A percentile compares a stretch with the other conserved stretches of the same genome.
Conservation (phyloP, 2,888 invertebrate species). For the Hirtodrosophila cameraria region DNA sequence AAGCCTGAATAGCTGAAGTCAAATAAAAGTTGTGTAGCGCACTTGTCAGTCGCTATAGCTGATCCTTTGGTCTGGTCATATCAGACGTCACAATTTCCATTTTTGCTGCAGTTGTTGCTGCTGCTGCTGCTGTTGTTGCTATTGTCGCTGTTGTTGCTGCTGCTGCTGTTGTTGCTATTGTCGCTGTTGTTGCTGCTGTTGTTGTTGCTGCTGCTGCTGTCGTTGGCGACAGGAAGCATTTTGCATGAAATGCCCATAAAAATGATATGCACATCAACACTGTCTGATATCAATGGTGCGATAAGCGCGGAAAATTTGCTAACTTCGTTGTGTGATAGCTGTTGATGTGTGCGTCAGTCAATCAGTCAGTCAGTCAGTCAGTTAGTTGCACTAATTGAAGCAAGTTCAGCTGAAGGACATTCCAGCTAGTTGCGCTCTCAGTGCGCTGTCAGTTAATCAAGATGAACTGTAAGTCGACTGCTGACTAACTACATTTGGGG, state of each 20-base stretch:
- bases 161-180: neutral
- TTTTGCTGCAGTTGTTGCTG: too few relatives aligned
- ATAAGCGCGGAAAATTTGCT: conserved; percentile 59
- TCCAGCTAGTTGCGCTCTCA: conserved; percentile 3
- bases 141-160: too few relatives aligned
- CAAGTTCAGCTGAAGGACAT: conserved; percentile 29
- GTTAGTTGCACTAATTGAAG: conserved; percentile 47
- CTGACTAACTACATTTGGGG: conserved; percentile 52
- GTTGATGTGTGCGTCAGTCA: conserved; percentile 9
- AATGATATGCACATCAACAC: conserved; percentile 78
- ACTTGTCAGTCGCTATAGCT: neutral
- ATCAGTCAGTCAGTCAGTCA: too few relatives aligned
- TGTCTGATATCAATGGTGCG: conserved; percentile 61
- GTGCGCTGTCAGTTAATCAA: conserved; percentile 47
- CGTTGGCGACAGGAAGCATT: conserved; percentile 65
- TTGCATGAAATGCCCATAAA: conserved; percentile 81
- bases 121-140: too few relatives aligned
- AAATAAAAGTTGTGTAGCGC: too few relatives aligned
- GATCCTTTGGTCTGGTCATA: too few relatives aligned
- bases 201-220: conserved; percentile 11
- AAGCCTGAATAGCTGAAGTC: too few relatives aligned
- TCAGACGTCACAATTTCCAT: too few relatives aligned
- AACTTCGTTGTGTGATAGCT: conserved; percentile 28
- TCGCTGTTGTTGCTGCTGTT: conserved; percentile 15
- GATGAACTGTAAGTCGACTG: conserved; percentile 33